Evolutionary conservation across 2,113 vertebrate genomes (phyloP).

Genomic region (Hemichromis elongatus): DNA sequence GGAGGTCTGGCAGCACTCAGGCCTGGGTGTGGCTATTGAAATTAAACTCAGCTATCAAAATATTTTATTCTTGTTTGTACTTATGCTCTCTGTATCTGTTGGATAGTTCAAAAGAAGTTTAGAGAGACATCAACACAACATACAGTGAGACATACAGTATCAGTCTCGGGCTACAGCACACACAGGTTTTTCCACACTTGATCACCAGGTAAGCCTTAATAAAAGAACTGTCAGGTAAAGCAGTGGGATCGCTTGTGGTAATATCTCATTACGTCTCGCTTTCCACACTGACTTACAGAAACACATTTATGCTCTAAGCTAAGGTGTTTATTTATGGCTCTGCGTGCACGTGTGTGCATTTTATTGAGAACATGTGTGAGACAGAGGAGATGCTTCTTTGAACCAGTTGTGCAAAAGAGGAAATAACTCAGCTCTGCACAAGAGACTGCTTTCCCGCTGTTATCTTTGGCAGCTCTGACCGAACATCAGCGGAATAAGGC

Average conservation of each 20-base stretch:
- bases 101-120: background rate
- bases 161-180: background rate
- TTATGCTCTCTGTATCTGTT: background rate
- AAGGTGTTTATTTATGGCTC: background rate
- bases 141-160: background rate
- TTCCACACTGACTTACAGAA: conserved; percentile 5
- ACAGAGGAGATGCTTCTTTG: background rate
- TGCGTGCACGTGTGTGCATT: background rate
- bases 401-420: conserved; percentile 21
- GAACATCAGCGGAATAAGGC: background rate
- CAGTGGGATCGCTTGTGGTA: background rate
- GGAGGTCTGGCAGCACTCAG: background rate
- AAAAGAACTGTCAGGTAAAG: background rate
- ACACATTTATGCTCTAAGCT: background rate
- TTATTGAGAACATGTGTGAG: background rate
- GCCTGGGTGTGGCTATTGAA: background rate
- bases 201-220: background rate
- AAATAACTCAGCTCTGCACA: conserved; percentile 6
- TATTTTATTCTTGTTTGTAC: background rate
- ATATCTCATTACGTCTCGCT: conserved; percentile 17
- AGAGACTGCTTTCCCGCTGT: background rate
- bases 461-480: conserved; percentile 26
- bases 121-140: background rate
- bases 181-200: background rate
- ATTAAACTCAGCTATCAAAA: background rate